Conservation (phyloP, 2,888 invertebrate genomes). For the Phaonia tiefii region DNA sequence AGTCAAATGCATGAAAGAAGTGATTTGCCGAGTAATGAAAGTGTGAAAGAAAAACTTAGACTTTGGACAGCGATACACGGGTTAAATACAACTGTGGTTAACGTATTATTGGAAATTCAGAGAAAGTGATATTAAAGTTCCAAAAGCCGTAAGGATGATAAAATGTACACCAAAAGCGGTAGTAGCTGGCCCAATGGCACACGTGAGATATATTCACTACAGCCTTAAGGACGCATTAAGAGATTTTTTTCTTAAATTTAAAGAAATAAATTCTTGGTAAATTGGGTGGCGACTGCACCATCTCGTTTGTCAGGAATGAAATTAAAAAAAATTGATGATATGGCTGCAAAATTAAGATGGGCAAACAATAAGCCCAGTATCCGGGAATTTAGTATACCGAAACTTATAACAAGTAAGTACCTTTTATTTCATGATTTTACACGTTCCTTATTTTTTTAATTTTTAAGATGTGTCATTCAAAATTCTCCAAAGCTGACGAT, state of each 20-base stretch:
- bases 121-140: constrained; percentile 28
- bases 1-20: constrained; percentile 13
- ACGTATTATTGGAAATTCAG: constrained; percentile 44
- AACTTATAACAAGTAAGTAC: too few species aligned
- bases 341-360: constrained; percentile 6
- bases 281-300: too few species aligned
- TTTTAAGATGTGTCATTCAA: too few species aligned
- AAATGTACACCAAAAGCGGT: constrained; percentile 46
- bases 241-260: constrained; percentile 37
- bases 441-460: too few species aligned
- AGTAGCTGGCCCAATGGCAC: constrained; percentile 14
- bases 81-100: constrained; percentile 47
- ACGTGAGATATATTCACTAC: constrained; percentile 45
- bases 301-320: constrained; percentile 27
- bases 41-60: constrained; percentile 22
- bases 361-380: constrained; percentile 14
- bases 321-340: constrained; percentile 31
- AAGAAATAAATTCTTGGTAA: constrained; percentile 19
- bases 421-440: too few species aligned
- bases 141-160: constrained; percentile 39
- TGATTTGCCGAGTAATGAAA: constrained; percentile 9
- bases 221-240: constrained; percentile 52
- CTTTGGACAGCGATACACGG: constrained; percentile 47
- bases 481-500: too few species aligned
- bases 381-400: too few species aligned